Evolutionary conservation across 2,797 vertebrate species (phyloP).

Genomic region (Pachyuromys duprasi): DNA sequence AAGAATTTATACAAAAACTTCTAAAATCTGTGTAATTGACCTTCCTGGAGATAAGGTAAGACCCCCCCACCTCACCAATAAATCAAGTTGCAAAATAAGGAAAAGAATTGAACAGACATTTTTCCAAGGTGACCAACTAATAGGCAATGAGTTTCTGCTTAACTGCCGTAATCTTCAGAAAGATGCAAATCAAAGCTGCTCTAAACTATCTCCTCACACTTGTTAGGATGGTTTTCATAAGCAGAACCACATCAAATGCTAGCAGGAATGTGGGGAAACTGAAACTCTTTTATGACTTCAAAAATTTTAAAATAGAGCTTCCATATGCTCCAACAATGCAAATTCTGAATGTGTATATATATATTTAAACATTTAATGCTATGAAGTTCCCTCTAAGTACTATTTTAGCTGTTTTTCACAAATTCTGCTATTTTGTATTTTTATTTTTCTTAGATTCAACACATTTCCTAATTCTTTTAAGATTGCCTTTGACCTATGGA

Average conservation of each 20-base stretch:
- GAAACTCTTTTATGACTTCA: neutral
- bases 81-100: neutral
- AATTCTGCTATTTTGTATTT: conserved; percentile 5
- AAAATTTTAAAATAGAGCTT: conserved; percentile 16
- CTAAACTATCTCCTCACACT: too few relatives aligned
- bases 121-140: neutral
- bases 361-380: neutral
- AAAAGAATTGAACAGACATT: neutral
- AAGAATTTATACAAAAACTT: neutral
- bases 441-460: conserved; percentile 23
- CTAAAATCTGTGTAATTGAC: neutral
- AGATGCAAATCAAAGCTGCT: neutral
- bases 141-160: neutral
- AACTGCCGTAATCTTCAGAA: neutral
- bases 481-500: neutral
- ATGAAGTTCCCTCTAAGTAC: neutral
- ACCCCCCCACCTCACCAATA: neutral
- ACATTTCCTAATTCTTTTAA: neutral
- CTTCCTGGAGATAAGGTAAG: neutral
- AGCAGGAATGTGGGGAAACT: neutral
- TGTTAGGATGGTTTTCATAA: neutral
- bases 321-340: neutral
- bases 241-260: neutral
- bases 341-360: neutral
- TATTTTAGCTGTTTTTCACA: neutral